A percentile compares a stretch with the other conserved stretches of the same genome.
Conservation (phyloP, 2,888 invertebrate genomes). For the Sericinus montela region DNA sequence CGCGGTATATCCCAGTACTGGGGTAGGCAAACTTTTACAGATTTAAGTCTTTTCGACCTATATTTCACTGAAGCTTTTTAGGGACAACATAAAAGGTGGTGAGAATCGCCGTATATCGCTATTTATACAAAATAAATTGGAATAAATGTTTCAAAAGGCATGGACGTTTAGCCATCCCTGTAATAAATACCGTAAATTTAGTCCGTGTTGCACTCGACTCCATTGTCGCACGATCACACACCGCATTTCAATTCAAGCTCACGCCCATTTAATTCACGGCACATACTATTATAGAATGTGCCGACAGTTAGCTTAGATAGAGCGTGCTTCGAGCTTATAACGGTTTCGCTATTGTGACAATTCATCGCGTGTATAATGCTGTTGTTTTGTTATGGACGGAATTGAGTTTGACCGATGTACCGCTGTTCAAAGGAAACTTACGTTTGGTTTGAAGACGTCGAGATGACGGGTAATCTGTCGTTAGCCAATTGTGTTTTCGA, state of each 20-base stretch:
- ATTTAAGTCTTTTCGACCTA: too few species aligned
- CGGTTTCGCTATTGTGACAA: conserved; percentile 13
- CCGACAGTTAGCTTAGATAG: conserved; percentile 61
- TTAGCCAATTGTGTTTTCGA: too few species aligned
- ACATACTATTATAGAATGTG: conserved; percentile 41
- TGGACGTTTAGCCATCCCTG: neutral
- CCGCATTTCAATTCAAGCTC: conserved; percentile 29
- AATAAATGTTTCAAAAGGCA: too few species aligned
- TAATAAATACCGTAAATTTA: neutral
- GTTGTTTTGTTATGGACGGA: conserved; percentile 9
- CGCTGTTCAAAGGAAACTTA: conserved; percentile 10
- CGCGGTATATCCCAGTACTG: too few species aligned
- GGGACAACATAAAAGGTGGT: too few species aligned
- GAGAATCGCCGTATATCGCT: too few species aligned
- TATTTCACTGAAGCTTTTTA: too few species aligned
- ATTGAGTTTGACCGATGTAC: conserved; percentile 13
- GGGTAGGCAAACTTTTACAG: too few species aligned
- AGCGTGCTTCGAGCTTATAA: conserved; percentile 21
- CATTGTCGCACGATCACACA: conserved; percentile 26
- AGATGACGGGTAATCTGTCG: too few species aligned
- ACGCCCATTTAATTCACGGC: conserved; percentile 29
- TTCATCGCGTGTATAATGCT: conserved; percentile 10
- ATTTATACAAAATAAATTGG: neutral
- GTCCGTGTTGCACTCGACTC: neutral
- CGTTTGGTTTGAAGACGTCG: conserved; percentile 8